Conservation (phyloP, 2,888 invertebrate species). For the Ditula angustiorana region DNA sequence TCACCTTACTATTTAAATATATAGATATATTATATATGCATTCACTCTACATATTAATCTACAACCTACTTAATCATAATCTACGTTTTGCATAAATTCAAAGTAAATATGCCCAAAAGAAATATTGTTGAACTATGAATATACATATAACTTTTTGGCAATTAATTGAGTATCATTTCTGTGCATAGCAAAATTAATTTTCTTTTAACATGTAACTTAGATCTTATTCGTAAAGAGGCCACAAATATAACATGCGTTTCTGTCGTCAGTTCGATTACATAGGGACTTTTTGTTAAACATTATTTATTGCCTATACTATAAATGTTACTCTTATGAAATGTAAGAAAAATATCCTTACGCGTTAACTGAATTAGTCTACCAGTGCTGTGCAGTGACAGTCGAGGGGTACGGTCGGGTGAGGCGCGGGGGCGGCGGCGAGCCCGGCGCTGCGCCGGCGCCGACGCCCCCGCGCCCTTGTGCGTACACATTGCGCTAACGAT, state of each 20-base stretch:
- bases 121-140: constrained; percentile 86
- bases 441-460: constrained; percentile 4
- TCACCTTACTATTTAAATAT: constrained; percentile 81
- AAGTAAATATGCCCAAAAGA: constrained; percentile 86
- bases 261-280: constrained; percentile 85
- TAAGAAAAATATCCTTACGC: constrained; percentile 84
- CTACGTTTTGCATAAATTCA: constrained; percentile 85
- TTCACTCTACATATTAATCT: constrained; percentile 84
- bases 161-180: constrained; percentile 87
- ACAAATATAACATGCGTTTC: constrained; percentile 85
- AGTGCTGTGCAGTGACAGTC: constrained; percentile 82
- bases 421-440: constrained; percentile 41
- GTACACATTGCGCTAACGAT: constrained; percentile 77
- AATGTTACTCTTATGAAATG: constrained; percentile 82
- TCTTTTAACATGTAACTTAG: constrained; percentile 85
- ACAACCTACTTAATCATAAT: constrained; percentile 85
- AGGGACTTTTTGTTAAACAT: constrained; percentile 84
- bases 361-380: constrained; percentile 83
- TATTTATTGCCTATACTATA: constrained; percentile 83
- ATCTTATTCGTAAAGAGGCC: constrained; percentile 85
- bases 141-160: constrained; percentile 86
- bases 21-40: constrained; percentile 84
- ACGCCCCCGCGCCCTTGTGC: constrained; percentile 69
- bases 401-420: constrained; percentile 59
- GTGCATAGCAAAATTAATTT: constrained; percentile 86